phyloP scores from a whole-genome alignment of 2,888 invertebrate species.

The Penaeus monodon region DNA sequence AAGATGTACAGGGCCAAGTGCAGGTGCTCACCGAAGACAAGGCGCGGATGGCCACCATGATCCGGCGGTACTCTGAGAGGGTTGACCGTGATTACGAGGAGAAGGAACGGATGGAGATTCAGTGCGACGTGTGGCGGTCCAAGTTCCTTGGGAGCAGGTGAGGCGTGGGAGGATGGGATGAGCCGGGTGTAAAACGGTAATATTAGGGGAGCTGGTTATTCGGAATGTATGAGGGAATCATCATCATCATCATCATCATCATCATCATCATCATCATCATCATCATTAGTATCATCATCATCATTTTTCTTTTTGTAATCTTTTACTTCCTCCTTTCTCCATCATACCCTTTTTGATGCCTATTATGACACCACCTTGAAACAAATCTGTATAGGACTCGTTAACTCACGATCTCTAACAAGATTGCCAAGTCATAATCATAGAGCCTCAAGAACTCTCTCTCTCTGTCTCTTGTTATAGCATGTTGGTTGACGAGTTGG shows the following conservation, averaged over 20 bases:
- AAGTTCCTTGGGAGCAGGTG: conserved; percentile 95
- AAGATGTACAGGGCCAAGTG: conserved; percentile 90
- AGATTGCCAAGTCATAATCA: not conserved
- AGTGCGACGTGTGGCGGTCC: conserved; percentile 96
- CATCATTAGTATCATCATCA: not conserved
- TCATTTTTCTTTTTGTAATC: not conserved
- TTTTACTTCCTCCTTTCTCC: not conserved
- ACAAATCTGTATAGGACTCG: too few species aligned
- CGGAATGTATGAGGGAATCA: not conserved
- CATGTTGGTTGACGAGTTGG: conserved; percentile 92
- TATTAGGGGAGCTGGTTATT: not conserved
- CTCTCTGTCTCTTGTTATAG: conserved; percentile 71
- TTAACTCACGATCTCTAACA: not conserved
- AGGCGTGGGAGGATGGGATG: not conserved
- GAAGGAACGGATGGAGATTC: conserved; percentile 91
- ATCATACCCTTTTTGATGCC: too few species aligned
- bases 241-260: not conserved
- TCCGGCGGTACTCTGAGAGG: conserved; percentile 61
- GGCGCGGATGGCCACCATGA: conserved; percentile 81
- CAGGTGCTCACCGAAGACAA: conserved; percentile 93
- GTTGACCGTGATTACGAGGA: conserved; percentile 81
- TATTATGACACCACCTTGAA: too few species aligned
- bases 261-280: not conserved
- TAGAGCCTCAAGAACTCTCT: not conserved
- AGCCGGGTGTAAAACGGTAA: not conserved